A percentile compares a stretch with the other conserved stretches of the same genome.
Evolutionary conservation across 2,797 vertebrate genomes (phyloP).

Genomic region (Darevskia nairensis): DNA sequence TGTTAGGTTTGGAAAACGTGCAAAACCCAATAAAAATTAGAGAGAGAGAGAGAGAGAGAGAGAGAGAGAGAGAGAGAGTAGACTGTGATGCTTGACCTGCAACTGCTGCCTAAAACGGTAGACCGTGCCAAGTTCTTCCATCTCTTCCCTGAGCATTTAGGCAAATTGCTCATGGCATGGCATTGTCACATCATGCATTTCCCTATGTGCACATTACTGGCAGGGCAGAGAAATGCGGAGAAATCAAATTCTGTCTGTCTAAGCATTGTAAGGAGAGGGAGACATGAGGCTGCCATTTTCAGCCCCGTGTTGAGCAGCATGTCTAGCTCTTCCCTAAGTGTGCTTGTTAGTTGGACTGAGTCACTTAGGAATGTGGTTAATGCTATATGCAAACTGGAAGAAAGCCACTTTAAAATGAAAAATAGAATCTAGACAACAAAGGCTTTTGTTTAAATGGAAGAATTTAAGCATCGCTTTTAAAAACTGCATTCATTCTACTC

Average conservation of each 20-base stretch:
- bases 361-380: neutral
- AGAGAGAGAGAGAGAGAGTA: neutral
- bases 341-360: neutral
- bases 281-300: neutral
- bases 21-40: too few species aligned
- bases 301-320: neutral
- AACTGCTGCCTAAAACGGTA: neutral
- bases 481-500: slow-evolving; percentile 11
- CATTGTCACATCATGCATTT: neutral
- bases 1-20: too few species aligned
- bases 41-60: too few species aligned
- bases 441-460: neutral
- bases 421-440: neutral
- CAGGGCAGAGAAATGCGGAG: neutral
- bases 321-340: neutral
- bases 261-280: neutral
- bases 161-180: neutral
- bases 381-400: neutral
- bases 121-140: neutral
- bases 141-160: neutral
- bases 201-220: neutral
- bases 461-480: slow-evolving; percentile 5
- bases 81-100: neutral
- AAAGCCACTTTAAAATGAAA: neutral
- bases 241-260: neutral